These are phyloP conservation scores for Scaptomyza hsui DNA, from an alignment of 1,140 invertebrate species.

Conservation along the genomic window DNA sequence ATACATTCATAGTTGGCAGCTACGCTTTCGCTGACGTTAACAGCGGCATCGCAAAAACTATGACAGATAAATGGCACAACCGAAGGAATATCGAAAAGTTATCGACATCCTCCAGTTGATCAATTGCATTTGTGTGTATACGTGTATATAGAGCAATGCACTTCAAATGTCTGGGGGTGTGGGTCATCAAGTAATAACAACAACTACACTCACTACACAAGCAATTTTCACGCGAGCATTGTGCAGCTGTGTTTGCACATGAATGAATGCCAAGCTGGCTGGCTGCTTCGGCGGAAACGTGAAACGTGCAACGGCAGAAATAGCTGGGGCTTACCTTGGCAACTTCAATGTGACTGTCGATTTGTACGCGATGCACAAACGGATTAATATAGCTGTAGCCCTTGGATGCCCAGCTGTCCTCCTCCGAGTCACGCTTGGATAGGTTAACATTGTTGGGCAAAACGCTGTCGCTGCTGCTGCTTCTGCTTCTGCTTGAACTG, in stretches of 20 bases:
- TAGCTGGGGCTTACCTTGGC: constrained; percentile 88
- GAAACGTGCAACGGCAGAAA: background rate
- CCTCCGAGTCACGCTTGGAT: constrained; percentile 70
- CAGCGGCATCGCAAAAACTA: constrained; percentile 26
- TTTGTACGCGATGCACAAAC: constrained; percentile 92
- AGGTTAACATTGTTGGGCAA: constrained; percentile 32
- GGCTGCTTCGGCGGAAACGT: background rate
- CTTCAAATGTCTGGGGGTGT: constrained; percentile 25
- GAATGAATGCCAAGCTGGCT: constrained; percentile 41
- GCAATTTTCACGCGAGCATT: background rate
- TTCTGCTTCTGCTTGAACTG: background rate
- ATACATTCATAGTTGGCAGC: constrained; percentile 18
- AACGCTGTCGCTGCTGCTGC: constrained; percentile 32
- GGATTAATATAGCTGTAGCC: constrained; percentile 88
- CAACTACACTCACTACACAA: constrained; percentile 11
- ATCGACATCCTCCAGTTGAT: constrained; percentile 28
- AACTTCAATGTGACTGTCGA: constrained; percentile 93
- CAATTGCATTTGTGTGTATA: background rate
- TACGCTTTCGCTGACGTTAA: constrained; percentile 38
- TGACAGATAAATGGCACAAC: constrained; percentile 50
- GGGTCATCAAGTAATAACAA: constrained; percentile 14
- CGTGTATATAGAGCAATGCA: constrained; percentile 9
- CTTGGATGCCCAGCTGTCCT: constrained; percentile 84
- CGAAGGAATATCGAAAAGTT: constrained; percentile 26
- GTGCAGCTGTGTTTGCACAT: constrained; percentile 38